Evolutionary conservation across 2,888 invertebrate species (phyloP), one percentile per base, ranked within the genome.

Genomic region (Drosophila recens): DNA sequence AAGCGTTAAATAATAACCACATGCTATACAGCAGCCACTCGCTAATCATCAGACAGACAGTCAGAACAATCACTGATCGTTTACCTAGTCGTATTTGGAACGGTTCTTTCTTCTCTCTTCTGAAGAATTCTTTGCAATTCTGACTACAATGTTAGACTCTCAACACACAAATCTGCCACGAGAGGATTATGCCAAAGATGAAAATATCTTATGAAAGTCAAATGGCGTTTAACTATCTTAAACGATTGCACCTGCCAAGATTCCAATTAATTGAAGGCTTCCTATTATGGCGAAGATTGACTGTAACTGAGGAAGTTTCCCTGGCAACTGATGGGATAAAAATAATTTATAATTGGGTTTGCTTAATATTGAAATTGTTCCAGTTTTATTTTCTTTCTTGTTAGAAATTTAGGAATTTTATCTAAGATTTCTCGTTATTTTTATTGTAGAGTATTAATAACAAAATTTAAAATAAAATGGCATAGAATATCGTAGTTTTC

Each of bases 1-100:
- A 75, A 75, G 75, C 72, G 59, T 72, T 76, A 64, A 67, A 75
- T 75, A 75, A 75, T 75, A 67, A 67, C 63, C 43, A 15, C 62
- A 40, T 34, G 42, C 45, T 15, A 48, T 36, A 30, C 48, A 23
- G 38, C 58, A 49, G 42, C 43, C 15, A 17, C 45, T 45, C 46
- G 49, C 36, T 56, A 42, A 52, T 49, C 23, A 15, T 17, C 64
- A 23, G 23, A 4, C 23, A 43, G 30, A 15, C 56, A 43, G 57
- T 27, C 53, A 54, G 43, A 67, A 59, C 64, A 75, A 74, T 75
- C 70, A 65, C 40, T 20, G 70, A 70, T 74, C 61, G 46, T 61
- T 75, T 56, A 63, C 27, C 36, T 49, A 20, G 49, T 56, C 43
- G 51, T 56, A 63, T 67, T 45, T 57, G 48, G 30, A 73, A 73